Evolutionary conservation across 2,888 invertebrate genomes (phyloP).

Genomic region (Allolobophora icterica): DNA sequence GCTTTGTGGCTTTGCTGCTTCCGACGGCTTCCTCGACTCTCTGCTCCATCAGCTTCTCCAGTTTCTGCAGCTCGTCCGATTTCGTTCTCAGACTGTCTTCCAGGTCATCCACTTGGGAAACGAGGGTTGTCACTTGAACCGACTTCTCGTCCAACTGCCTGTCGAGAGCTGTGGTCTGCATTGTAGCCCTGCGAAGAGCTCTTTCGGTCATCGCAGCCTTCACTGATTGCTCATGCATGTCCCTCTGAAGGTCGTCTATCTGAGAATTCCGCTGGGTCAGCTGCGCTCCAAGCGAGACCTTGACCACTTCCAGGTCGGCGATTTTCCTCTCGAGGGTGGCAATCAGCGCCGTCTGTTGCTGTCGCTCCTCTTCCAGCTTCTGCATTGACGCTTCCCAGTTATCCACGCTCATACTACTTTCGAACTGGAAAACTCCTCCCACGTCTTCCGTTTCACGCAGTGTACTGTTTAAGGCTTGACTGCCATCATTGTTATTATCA

Average conservation of each 20-base stretch:
- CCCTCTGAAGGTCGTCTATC: neutral
- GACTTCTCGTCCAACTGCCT: constrained; percentile 27
- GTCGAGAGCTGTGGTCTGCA: neutral
- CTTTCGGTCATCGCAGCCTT: neutral
- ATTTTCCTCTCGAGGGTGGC: neutral
- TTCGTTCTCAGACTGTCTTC: neutral
- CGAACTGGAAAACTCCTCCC: neutral
- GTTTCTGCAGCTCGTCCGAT: neutral
- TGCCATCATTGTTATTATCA: neutral
- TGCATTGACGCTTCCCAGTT: neutral
- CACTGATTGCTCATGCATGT: neutral
- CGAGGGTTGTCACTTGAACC: neutral
- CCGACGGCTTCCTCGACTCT: neutral
- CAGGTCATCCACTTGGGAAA: neutral
- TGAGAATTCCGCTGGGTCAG: neutral
- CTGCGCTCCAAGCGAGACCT: constrained; percentile 17
- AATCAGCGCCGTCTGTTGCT: neutral
- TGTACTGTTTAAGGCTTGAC: neutral
- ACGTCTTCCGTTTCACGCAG: neutral
- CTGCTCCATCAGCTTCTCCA: neutral
- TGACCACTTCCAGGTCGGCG: constrained; percentile 12
- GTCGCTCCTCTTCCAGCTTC: constrained; percentile 7
- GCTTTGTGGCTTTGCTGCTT: neutral
- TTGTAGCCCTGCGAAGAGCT: neutral
- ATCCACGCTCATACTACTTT: neutral